phyloP scores from a whole-genome alignment of 1,140 invertebrate genomes.

The Plodia interpunctella region DNA sequence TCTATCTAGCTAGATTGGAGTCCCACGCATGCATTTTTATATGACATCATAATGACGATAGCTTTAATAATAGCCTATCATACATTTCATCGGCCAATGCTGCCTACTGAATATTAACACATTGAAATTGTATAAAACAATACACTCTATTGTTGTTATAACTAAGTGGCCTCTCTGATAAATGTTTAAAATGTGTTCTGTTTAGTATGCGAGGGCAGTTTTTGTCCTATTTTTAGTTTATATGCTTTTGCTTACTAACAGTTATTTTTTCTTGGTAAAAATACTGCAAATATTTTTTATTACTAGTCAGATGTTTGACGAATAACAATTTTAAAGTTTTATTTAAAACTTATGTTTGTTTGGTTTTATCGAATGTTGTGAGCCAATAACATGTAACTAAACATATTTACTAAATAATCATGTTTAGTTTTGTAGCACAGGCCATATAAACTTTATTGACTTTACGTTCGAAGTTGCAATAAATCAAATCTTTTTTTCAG shows the following conservation, averaged over 20 bases:
- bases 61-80: constrained; percentile 35
- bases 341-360: too few relatives aligned
- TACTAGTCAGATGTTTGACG: too few relatives aligned
- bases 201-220: background rate
- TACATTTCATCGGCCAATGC: constrained; percentile 29
- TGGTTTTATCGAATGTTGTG: too few relatives aligned
- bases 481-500: too few relatives aligned
- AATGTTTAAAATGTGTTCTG: background rate
- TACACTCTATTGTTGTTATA: constrained; percentile 4
- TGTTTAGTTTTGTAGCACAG: too few relatives aligned
- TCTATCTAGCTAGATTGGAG: too few relatives aligned
- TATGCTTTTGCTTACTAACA: background rate
- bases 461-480: too few relatives aligned
- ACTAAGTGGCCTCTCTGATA: background rate
- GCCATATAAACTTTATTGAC: too few relatives aligned
- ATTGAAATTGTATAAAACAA: constrained; percentile 11
- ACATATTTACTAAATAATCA: too few relatives aligned
- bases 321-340: too few relatives aligned
- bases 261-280: background rate
- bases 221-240: background rate
- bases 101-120: constrained; percentile 25
- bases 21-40: constrained; percentile 10
- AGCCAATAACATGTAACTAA: too few relatives aligned
- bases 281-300: too few relatives aligned
- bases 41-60: constrained; percentile 33